These are phyloP conservation scores for Orientallactaga sibirica DNA, from an alignment of 2,797 vertebrate genomes.

Conservation along the genomic window DNA sequence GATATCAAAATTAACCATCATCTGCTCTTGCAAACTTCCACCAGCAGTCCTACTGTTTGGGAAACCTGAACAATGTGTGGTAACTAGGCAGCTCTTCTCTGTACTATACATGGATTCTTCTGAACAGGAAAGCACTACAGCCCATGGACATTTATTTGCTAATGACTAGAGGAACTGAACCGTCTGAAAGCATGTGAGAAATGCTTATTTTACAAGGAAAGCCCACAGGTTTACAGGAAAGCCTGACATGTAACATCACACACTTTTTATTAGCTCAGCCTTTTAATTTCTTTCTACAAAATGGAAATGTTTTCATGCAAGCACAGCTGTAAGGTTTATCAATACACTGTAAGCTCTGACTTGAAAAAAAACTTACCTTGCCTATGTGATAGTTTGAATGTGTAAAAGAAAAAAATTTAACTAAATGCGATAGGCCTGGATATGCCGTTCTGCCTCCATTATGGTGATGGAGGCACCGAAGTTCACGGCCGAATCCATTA, in stretches of 20 bases:
- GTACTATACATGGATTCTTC: slow-evolving; percentile 27
- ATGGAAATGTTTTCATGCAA: background rate
- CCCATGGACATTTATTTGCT: slow-evolving; percentile 20
- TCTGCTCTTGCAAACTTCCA: background rate
- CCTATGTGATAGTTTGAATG: background rate
- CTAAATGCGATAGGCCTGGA: background rate
- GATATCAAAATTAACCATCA: slow-evolving; percentile 9
- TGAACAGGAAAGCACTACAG: slow-evolving; percentile 7
- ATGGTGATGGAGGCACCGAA: background rate
- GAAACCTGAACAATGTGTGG: background rate
- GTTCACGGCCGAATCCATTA: background rate
- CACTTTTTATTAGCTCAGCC: background rate
- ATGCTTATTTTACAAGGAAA: slow-evolving; percentile 20
- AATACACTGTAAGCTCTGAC: slow-evolving; percentile 20
- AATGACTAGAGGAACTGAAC: background rate
- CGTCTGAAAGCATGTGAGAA: slow-evolving; percentile 16
- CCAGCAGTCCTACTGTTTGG: background rate
- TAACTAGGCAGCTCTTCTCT: background rate
- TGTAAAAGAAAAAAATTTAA: slow-evolving; percentile 3
- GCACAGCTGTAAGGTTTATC: background rate
- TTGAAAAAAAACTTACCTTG: slow-evolving; percentile 51
- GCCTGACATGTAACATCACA: background rate
- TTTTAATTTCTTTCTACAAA: slow-evolving; percentile 31
- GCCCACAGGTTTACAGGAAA: background rate
- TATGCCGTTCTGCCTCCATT: background rate